phyloP scores from a whole-genome alignment of 2,888 invertebrate genomes.

The Sphecodes monilicornis region DNA sequence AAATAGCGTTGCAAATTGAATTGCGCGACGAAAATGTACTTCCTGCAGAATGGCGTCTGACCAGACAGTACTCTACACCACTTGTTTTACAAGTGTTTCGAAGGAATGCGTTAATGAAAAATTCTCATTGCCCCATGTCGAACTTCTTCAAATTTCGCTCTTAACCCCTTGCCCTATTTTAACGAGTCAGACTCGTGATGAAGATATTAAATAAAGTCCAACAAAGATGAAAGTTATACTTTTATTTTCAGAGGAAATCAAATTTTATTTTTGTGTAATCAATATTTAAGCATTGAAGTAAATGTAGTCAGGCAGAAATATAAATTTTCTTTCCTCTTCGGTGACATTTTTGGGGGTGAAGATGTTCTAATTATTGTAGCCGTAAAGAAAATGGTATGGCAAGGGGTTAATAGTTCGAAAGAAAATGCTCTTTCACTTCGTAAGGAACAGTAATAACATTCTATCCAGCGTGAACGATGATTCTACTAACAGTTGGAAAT shows the following conservation, averaged over 20 bases:
- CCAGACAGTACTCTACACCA: neutral
- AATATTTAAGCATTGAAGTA: too few relatives aligned
- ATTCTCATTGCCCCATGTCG: neutral
- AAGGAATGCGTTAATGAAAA: neutral
- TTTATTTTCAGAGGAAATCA: too few relatives aligned
- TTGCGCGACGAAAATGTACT: neutral
- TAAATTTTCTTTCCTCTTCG: too few relatives aligned
- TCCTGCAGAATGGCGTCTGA: neutral
- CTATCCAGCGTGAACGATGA: neutral
- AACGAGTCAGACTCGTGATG: too few relatives aligned
- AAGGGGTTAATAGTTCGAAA: neutral
- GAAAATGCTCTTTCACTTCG: neutral
- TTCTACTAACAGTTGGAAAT: neutral
- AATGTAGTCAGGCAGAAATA: too few relatives aligned
- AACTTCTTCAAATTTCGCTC: neutral
- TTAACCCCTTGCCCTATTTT: too few relatives aligned
- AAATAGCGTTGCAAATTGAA: neutral
- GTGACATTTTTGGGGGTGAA: too few relatives aligned
- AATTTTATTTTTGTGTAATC: too few relatives aligned
- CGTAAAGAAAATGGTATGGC: too few relatives aligned
- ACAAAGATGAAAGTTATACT: too few relatives aligned
- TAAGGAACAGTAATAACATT: neutral
- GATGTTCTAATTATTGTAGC: too few relatives aligned
- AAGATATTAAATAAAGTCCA: too few relatives aligned
- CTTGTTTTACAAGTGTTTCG: neutral